phyloP scores from a whole-genome alignment of 2,797 vertebrate species.

The Melanitta fusca region DNA sequence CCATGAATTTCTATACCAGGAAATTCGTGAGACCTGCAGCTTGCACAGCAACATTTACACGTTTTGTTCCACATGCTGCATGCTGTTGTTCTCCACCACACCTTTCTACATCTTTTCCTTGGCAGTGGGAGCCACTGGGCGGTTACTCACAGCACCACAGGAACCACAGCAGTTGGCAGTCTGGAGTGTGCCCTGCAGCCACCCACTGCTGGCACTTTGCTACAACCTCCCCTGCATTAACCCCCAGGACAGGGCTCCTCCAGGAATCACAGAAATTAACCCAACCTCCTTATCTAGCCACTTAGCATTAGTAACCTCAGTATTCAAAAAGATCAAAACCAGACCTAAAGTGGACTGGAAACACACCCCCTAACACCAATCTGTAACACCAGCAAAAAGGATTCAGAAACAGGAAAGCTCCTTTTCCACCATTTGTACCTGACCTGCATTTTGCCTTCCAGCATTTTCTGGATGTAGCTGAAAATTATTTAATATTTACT shows the following conservation, averaged over 20 bases:
- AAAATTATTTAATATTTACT: neutral
- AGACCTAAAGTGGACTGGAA: neutral
- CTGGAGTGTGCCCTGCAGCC: neutral
- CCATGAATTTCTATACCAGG: neutral
- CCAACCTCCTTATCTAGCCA: neutral
- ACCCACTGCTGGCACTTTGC: neutral
- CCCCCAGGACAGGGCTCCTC: neutral
- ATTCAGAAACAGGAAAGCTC: neutral
- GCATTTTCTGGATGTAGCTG: neutral
- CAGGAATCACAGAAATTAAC: neutral
- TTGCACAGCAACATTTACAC: neutral
- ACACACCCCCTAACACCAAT: neutral
- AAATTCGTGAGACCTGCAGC: neutral
- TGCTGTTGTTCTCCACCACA: neutral
- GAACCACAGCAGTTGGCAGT: neutral
- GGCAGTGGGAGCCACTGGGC: neutral
- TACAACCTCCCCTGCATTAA: neutral
- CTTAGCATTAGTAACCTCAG: neutral
- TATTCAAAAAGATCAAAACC: neutral
- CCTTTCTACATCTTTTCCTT: neutral
- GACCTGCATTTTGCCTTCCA: neutral
- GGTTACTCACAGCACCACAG: neutral
- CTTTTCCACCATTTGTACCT: neutral
- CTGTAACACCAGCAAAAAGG: neutral
- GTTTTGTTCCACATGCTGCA: neutral